Conservation (phyloP, 2,113 vertebrate genomes). For the Carassius auratus region DNA sequence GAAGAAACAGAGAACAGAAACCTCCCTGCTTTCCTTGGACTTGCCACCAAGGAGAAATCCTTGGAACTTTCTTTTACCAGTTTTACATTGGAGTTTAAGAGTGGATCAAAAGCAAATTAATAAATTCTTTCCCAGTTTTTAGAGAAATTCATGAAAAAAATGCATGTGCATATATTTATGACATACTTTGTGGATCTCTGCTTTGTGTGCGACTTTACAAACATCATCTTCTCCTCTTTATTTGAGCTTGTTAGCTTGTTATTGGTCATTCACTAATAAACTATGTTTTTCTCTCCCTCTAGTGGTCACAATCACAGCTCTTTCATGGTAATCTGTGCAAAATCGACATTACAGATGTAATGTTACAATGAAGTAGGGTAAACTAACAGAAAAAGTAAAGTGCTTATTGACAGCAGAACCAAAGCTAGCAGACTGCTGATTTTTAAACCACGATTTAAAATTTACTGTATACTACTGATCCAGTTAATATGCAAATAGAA, state of each 20-base stretch:
- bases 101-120: neutral
- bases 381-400: neutral
- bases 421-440: neutral
- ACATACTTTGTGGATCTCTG: neutral
- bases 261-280: neutral
- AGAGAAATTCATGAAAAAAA: neutral
- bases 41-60: neutral
- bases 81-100: neutral
- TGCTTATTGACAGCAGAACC: neutral
- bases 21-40: neutral
- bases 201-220: neutral
- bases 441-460: neutral
- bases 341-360: neutral
- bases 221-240: neutral
- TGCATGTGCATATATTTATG: neutral
- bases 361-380: neutral
- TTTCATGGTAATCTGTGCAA: neutral
- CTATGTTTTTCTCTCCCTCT: conserved; percentile 21
- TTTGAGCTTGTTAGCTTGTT: neutral
- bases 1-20: neutral
- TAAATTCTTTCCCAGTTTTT: neutral
- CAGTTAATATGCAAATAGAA: neutral
- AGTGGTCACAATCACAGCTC: neutral
- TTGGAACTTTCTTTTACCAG: neutral
- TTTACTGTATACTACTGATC: too few relatives aligned